A percentile compares a stretch with the other conserved stretches of the same genome.
These are phyloP conservation scores for Neotoma lepida DNA, from an alignment of 2,113 vertebrate genomes.

Conservation along the genomic window DNA sequence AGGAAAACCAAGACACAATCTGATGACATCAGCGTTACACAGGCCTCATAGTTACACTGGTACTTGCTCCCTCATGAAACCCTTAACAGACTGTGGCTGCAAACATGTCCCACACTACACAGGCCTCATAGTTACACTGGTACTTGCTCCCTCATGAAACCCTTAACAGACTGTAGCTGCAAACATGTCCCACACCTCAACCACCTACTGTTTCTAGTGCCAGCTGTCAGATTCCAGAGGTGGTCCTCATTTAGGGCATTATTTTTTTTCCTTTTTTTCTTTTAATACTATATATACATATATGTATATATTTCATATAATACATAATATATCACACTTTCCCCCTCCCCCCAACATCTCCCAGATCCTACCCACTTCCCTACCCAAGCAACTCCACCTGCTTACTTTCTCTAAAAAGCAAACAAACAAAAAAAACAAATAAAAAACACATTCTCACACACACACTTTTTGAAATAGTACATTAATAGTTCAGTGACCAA, in stretches of 20 bases:
- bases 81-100: background rate
- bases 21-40: background rate
- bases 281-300: background rate
- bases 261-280: background rate
- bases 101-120: rapidly evolving
- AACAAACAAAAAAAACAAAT: background rate
- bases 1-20: background rate
- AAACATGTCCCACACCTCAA: too few species aligned
- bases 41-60: background rate
- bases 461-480: background rate
- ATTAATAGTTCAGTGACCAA: background rate
- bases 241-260: background rate
- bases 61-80: rapidly evolving
- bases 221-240: background rate
- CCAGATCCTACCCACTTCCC: background rate
- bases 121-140: background rate
- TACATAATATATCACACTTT: background rate
- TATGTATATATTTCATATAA: background rate
- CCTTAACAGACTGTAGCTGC: background rate
- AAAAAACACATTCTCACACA: background rate
- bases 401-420: background rate
- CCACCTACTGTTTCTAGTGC: background rate
- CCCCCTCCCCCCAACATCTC: background rate
- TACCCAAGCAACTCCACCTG: background rate
- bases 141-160: rapidly evolving